Base-by-base conservation (phyloP, 2,797 vertebrate genomes). In the Anabas testudineus region DNA sequence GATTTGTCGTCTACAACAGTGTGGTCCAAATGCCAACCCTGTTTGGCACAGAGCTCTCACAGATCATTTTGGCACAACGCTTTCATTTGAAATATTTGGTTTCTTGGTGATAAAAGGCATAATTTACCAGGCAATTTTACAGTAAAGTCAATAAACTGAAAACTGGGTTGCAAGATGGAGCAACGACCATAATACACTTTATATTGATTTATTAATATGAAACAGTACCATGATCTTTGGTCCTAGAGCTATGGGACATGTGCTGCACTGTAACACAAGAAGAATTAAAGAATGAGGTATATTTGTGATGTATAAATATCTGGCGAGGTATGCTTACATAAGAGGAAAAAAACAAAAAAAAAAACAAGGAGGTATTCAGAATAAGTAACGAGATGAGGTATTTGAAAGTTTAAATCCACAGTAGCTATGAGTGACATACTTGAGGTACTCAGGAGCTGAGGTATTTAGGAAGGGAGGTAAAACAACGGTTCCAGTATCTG, bases 151-250 rank as follows among this genome's bases (percentile, higher is more conserved):
- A 70, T 72, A 66, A 79, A 80, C 41, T 36, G 48, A 66, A 57
- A 56, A 55, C 66, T 83, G 41, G 69, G 68, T 47, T 73, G 61
- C 34, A 54, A 49, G 32, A 62, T 72, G 63, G 64, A 66, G 58
- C 14, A 42, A 74, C 60, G 71, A 81, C 41, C 45, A 63, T n/a
- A 72, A 80, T 21, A 54, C 51, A 72, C 41, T 55, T 67, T 65
- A 43, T 7, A 48, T 54, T 69, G n/a, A n/a, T n/a, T n/a, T n/a
- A n/a, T 47, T 16, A 65, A 77, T 56, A 57, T 32, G 7, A 81
- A 83, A 90, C 82, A 74, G 81, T 86, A 87, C 84, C 69, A 46
- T 37, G 74, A 92, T 92, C 90, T 93, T 93, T 93, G 91, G 92
- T 92, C 91, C 90, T 74, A 78, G 74, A 82, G 87, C 71, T 70